Evolutionary conservation across 2,888 invertebrate genomes (phyloP).

Genomic region (Platynereis dumerilii): DNA sequence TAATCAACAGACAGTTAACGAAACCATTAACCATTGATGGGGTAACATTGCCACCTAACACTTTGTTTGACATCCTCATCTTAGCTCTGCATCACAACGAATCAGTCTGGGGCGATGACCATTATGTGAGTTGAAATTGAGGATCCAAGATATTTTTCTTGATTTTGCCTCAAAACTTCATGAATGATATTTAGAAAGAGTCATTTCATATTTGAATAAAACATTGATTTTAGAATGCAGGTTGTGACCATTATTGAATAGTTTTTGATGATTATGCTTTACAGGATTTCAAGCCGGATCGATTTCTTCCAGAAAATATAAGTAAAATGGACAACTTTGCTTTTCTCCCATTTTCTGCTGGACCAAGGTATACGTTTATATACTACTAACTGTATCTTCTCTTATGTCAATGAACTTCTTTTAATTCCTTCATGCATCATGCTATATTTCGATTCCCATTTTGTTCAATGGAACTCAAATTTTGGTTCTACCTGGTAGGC

Average conservation of each 20-base stretch:
- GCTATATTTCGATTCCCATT: too few species aligned
- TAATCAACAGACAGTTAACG: slow-evolving; percentile 5
- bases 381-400: too few species aligned
- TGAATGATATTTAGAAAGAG: too few species aligned
- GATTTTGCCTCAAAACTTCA: too few species aligned
- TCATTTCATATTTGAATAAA: too few species aligned
- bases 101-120: slow-evolving; percentile 18
- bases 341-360: slow-evolving; percentile 53
- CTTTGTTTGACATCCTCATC: slow-evolving; percentile 3
- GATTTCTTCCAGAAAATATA: slow-evolving; percentile 46
- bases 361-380: slow-evolving; percentile 55
- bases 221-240: not conserved
- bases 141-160: too few species aligned
- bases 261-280: not conserved
- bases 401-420: too few species aligned
- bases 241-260: not conserved
- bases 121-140: slow-evolving; percentile 7
- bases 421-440: too few species aligned
- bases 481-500: too few species aligned
- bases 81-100: slow-evolving; percentile 16
- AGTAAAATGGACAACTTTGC: slow-evolving; percentile 44
- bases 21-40: not conserved
- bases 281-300: slow-evolving; percentile 45
- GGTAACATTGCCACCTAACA: not conserved
- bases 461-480: too few species aligned